Evolutionary conservation across 2,888 invertebrate genomes (phyloP), one percentile per base, ranked within the genome.

Genomic region (Epistrophella euchroma): DNA sequence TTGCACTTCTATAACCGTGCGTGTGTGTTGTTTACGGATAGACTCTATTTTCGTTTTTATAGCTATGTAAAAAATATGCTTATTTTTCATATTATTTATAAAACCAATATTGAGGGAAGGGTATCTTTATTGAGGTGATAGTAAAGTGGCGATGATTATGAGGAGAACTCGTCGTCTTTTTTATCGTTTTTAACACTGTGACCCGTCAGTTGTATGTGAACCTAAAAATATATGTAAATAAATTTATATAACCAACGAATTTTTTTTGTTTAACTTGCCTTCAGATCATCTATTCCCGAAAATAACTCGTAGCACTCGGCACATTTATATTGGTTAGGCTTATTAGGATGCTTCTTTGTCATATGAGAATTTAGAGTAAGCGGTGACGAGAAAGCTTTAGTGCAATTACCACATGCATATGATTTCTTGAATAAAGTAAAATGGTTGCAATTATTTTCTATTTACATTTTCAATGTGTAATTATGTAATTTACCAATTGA

Each of bases 261-360:
- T n/a, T n/a, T 17, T 7, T 37, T 25, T 17, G 13, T 7, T 7
- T 1, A 32, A 37, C 10, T 25, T 58, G 78, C 94, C 92, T 95
- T 94, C 83, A 95, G 91, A 88, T 93, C 93, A 0, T 94, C 94
- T 4, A 94, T 93, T 83, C 93, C 94, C 87, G 94, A 94, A 91
- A 94, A 95, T 58, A 94, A 93, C 89, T 94, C 94, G 17, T 93
- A 92, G 89, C 95, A 95, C 66, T 93, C 94, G 4, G 93, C 92
- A 89, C 95, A 95, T 66, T 94, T 92, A 85, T 89, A 92, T 62
- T 90, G 89, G 11, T 73, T 83, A 17, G 90, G 94, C 91, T 90
- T 90, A 40, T 90, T 90, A 7, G 90, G 88, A 88, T 92, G 92
- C 84, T 92, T 92, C 70, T 91, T 92, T 52, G 91, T 91, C 84